A percentile compares a stretch with the other conserved stretches of the same genome.
These are phyloP conservation scores for Cuculus canorus DNA, from an alignment of 2,797 vertebrate genomes.

Conservation along the genomic window DNA sequence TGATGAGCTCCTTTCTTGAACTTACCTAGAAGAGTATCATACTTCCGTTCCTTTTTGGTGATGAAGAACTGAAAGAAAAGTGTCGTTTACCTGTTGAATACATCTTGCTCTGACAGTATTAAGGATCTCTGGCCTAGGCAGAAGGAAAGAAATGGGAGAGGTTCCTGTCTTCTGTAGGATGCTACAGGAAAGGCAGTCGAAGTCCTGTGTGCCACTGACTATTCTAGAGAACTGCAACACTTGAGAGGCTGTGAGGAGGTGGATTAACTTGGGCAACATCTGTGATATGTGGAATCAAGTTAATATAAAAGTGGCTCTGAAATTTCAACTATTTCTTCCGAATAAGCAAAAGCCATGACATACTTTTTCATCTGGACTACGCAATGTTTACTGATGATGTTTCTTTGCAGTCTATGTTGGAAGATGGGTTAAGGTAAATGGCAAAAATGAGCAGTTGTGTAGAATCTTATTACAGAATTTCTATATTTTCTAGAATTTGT, in stretches of 20 bases:
- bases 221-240: background rate
- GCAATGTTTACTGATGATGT: accelerated
- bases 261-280: background rate
- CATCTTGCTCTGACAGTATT: background rate
- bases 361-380: background rate
- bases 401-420: background rate
- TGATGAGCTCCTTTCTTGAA: background rate
- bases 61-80: background rate
- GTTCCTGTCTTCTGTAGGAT: background rate
- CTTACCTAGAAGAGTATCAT: background rate
- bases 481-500: background rate
- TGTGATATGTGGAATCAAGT: accelerated
- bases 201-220: background rate
- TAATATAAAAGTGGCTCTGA: background rate
- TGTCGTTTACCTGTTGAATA: background rate
- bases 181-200: background rate
- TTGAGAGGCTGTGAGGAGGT: background rate
- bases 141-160: background rate
- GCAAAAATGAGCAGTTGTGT: background rate
- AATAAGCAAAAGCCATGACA: background rate
- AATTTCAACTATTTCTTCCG: background rate
- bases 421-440: accelerated
- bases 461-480: background rate
- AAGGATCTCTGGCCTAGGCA: background rate
- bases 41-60: background rate